phyloP scores from a whole-genome alignment of 2,888 invertebrate genomes.

The Pseudoips prasinana region DNA sequence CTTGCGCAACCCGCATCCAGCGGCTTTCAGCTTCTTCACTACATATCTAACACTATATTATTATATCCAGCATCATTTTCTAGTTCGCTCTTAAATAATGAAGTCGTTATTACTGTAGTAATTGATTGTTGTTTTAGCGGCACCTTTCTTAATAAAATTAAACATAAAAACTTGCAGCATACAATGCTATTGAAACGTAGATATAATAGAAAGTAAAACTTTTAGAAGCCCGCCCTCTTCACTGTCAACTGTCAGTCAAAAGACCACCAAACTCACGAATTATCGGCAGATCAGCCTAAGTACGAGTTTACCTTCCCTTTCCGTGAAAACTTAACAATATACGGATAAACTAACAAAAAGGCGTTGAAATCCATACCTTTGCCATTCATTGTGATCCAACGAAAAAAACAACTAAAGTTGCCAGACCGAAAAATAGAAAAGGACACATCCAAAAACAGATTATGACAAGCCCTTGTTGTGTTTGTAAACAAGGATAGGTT shows the following conservation, averaged over 20 bases:
- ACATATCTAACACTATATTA: too few relatives aligned
- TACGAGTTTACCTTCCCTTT: slow-evolving; percentile 65
- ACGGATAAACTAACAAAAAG: slow-evolving; percentile 72
- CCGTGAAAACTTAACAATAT: slow-evolving; percentile 63
- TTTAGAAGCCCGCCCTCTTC: slow-evolving; percentile 42
- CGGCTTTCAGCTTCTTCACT: too few relatives aligned
- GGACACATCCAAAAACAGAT: slow-evolving; percentile 75
- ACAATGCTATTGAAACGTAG: slow-evolving; percentile 23
- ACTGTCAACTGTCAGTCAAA: slow-evolving; percentile 64
- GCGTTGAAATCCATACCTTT: slow-evolving; percentile 78
- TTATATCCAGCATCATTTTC: too few relatives aligned
- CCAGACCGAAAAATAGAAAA: slow-evolving; percentile 71
- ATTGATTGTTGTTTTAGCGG: slow-evolving; percentile 23
- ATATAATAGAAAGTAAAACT: slow-evolving; percentile 61
- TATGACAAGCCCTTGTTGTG: slow-evolving; percentile 80
- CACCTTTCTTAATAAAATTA: slow-evolving; percentile 12
- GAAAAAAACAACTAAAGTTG: slow-evolving; percentile 68
- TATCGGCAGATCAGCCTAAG: slow-evolving; percentile 57
- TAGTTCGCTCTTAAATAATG: too few relatives aligned
- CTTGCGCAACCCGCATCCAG: too few relatives aligned
- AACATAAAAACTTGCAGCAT: slow-evolving; percentile 21
- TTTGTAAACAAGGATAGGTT: slow-evolving; percentile 72
- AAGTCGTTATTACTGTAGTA: too few relatives aligned
- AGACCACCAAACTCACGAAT: slow-evolving; percentile 66
- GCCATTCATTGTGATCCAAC: slow-evolving; percentile 39